A percentile compares a stretch with the other conserved stretches of the same genome.
phyloP scores from a whole-genome alignment of 2,797 vertebrate species.

The Cyprinodon diabolis region DNA sequence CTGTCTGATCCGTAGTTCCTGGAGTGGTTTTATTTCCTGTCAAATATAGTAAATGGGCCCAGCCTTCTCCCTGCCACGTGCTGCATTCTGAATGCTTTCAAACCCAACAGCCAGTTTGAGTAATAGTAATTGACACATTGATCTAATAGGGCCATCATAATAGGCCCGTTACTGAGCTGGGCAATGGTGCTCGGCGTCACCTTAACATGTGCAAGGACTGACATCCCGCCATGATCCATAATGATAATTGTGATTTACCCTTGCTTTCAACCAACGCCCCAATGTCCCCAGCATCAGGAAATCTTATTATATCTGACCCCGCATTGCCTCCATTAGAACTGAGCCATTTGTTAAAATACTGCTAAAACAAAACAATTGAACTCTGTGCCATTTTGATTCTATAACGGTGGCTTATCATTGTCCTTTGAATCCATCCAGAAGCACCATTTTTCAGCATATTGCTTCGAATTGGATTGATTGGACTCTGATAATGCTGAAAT shows the following conservation, averaged over 20 bases:
- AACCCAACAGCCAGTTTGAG: conserved; percentile 76
- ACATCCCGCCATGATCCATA: conserved; percentile 84
- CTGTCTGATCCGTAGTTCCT: conserved; percentile 44
- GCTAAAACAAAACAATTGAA: conserved; percentile 82
- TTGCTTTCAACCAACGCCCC: conserved; percentile 83
- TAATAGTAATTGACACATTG: conserved; percentile 82
- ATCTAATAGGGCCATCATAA: conserved; percentile 80
- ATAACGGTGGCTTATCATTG: conserved; percentile 81
- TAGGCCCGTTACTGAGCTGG: conserved; percentile 78
- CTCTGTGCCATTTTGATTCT: conserved; percentile 80
- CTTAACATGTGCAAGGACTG: conserved; percentile 83
- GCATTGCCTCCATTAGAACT: conserved; percentile 84
- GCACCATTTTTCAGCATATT: conserved; percentile 77
- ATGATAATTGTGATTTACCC: conserved; percentile 87
- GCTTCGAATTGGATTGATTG: conserved; percentile 83
- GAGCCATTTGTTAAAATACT: conserved; percentile 86
- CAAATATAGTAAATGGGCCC: conserved; percentile 61
- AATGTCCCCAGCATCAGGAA: conserved; percentile 78
- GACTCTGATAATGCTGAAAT: conserved; percentile 82
- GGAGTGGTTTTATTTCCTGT: conserved; percentile 51
- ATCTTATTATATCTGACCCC: conserved; percentile 82
- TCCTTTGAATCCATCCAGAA: conserved; percentile 78
- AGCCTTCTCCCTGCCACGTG: conserved; percentile 46
- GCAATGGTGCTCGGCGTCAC: conserved; percentile 81
- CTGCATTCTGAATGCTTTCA: conserved; percentile 62